Percentiles rank a stretch among this genome's conserved stretches.
phyloP scores from a whole-genome alignment of 2,888 invertebrate species.

The Dioctria linearis region DNA sequence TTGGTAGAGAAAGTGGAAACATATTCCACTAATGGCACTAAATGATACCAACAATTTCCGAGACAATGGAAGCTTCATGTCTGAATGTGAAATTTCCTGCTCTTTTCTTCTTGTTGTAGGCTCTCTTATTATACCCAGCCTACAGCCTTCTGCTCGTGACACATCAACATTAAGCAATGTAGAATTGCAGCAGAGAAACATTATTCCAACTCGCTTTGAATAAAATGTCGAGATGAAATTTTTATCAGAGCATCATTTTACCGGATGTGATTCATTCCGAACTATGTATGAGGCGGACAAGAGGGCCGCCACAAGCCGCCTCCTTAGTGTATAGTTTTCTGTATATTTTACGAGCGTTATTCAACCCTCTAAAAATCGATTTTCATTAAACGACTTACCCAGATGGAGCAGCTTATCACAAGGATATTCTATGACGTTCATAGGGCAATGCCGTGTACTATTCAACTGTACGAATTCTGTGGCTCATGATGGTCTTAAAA shows the following conservation, averaged over 20 bases:
- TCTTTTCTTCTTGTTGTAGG: not conserved
- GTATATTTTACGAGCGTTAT: not conserved
- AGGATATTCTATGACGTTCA: not conserved
- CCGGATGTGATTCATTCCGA: constrained; percentile 6
- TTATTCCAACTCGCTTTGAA: not conserved
- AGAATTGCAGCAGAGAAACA: not conserved
- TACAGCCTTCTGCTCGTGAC: not conserved
- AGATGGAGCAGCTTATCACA: not conserved
- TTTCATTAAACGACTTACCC: not conserved
- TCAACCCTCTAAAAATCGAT: not conserved
- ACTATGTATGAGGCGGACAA: not conserved
- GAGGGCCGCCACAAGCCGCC: not conserved
- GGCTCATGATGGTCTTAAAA: not conserved
- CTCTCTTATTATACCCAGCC: not conserved
- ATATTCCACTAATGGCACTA: constrained; percentile 12
- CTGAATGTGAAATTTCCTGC: not conserved
- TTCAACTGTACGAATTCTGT: not conserved
- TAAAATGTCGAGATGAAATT: not conserved
- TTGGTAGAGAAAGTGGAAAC: not conserved
- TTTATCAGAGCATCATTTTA: not conserved
- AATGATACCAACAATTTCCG: constrained; percentile 23
- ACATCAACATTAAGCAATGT: not conserved
- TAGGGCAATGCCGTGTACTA: not conserved
- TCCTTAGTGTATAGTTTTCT: not conserved
- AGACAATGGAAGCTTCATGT: constrained; percentile 4